A percentile compares a stretch with the other conserved stretches of the same genome.
These are phyloP conservation scores for Phoeniculus purpureus DNA, from an alignment of 2,797 vertebrate species.

Conservation along the genomic window DNA sequence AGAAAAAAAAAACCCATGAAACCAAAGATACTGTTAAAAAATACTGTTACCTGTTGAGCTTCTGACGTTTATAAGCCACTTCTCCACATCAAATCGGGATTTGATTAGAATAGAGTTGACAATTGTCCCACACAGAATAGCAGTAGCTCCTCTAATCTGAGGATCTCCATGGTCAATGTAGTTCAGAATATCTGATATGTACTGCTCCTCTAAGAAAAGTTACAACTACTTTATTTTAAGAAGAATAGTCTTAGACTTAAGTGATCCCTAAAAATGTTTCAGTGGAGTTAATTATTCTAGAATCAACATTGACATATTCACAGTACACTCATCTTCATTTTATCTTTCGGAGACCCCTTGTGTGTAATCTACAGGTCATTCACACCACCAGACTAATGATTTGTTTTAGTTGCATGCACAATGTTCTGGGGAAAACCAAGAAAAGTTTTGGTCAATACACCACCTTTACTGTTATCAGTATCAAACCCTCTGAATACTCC, in stretches of 20 bases:
- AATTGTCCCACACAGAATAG: conserved; percentile 91
- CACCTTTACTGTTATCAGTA: background rate
- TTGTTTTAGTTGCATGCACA: background rate
- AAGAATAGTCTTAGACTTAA: conserved; percentile 13
- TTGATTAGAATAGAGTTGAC: conserved; percentile 88
- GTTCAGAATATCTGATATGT: conserved; percentile 89
- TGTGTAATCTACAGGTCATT: background rate
- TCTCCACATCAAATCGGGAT: conserved; percentile 89
- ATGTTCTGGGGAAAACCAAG: background rate
- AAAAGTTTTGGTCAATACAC: background rate
- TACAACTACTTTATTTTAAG: conserved; percentile 54
- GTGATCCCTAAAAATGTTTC: background rate
- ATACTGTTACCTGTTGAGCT: conserved; percentile 76
- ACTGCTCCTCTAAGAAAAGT: conserved; percentile 89
- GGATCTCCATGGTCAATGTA: conserved; percentile 93
- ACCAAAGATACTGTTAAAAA: background rate
- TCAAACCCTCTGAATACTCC: background rate
- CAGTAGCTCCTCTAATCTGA: conserved; percentile 93
- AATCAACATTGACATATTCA: background rate
- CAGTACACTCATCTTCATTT: background rate
- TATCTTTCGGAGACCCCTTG: background rate
- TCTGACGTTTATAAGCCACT: conserved; percentile 86
- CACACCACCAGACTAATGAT: background rate
- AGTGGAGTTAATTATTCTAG: background rate
- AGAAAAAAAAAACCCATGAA: background rate